phyloP scores from a whole-genome alignment of 2,113 vertebrate genomes.

The Vulpes vulpes region DNA sequence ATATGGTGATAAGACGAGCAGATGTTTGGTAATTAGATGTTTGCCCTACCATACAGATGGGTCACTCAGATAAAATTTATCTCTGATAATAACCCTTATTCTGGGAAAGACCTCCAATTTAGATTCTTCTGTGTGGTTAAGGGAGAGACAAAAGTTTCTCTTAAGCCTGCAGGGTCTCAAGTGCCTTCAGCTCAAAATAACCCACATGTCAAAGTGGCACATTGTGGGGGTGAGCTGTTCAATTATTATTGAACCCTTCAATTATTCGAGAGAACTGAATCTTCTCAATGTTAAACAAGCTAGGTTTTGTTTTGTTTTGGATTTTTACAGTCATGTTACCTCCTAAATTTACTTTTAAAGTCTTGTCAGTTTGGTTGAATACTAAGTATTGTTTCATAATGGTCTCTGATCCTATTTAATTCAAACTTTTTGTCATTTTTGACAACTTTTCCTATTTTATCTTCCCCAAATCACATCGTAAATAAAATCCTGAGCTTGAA shows the following conservation, averaged over 20 bases:
- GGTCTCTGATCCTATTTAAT: background rate
- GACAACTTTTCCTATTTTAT: background rate
- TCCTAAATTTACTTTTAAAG: background rate
- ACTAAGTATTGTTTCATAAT: background rate
- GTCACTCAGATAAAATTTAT: background rate
- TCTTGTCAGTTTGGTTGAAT: background rate
- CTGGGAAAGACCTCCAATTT: background rate
- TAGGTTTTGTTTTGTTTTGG: background rate
- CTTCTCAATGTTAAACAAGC: background rate
- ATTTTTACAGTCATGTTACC: background rate
- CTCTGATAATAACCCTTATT: background rate
- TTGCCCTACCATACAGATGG: background rate
- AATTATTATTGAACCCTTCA: background rate
- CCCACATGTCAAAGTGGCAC: background rate
- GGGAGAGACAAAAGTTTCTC: background rate
- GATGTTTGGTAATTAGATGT: background rate
- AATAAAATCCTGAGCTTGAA: constrained; percentile 9
- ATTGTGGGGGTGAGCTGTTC: background rate
- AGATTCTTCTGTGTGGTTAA: background rate
- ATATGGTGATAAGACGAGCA: background rate
- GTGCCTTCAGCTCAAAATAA: background rate
- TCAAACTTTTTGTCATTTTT: background rate
- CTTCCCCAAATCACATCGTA: background rate
- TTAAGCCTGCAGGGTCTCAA: background rate
- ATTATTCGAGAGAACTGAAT: background rate